Evolutionary conservation across 2,888 invertebrate species (phyloP), one percentile per base, ranked within the genome.

Genomic region (Rhingia campestris): DNA sequence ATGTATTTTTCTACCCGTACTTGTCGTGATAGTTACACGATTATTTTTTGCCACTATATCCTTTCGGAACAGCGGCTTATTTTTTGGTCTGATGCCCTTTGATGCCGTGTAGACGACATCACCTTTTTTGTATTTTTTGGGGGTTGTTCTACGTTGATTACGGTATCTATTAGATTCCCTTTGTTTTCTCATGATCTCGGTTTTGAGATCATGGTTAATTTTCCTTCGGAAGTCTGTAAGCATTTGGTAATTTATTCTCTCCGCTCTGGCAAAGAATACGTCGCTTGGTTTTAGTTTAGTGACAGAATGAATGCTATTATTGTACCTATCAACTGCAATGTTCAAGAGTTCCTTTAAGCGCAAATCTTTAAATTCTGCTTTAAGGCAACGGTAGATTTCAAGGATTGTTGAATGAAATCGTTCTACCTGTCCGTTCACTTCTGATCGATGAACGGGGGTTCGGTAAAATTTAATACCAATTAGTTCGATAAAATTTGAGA

Each of bases 231-330:
- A 51, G 4, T 51, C 43, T 10, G n/a, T 54, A 6, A 35, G 39
- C 6, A 37, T 37, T 63, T 63, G 63, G 7, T 47, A 37, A 30
- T 63, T 63, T 4, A 49, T 35, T 47, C 14, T 33, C 14, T 49
- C 35, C n/a, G 30, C 12, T 47, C 49, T 63, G 10, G 41, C 10
- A 9, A 43, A 59, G 30, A 59, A 59, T 9, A 59, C 43, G 10
- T 59, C 58, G 3, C 30, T 12, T 30, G 43, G 30, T 30, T 43
- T 59, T 4, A 4, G 12, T 43, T 30, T 32, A 6, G 43, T 59
- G 32, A 59, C 58, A 2, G 43, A 59, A 10, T 59, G 22, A 3
- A 59, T 43, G 49, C 49, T 49, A 22, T 49, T 49, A 14, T 49
- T 49, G 14, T 49, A 49, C 14, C 49, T 49, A 14, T 49, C 49